Conservation (phyloP, 1,140 invertebrate genomes). For the Mya arenaria region DNA sequence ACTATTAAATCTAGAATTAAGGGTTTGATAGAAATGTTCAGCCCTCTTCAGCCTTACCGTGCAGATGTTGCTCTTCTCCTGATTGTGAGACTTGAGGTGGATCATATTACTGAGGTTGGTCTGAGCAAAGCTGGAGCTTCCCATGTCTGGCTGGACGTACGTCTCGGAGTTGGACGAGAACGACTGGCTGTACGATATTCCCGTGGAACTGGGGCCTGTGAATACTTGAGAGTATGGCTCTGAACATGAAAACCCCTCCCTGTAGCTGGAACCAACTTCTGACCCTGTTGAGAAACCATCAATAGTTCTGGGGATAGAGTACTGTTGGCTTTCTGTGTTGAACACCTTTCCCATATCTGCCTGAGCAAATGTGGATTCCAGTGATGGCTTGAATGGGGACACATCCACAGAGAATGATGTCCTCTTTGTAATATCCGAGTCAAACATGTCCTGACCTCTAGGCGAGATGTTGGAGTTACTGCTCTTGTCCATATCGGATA, state of each 20-base stretch:
- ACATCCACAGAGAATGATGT: conserved; percentile 49
- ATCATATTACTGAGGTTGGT: conserved; percentile 46
- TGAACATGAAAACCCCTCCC: conserved; percentile 29
- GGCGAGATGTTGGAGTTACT: conserved; percentile 62
- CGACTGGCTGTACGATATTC: conserved; percentile 31
- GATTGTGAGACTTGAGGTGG: conserved; percentile 21
- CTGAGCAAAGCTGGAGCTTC: conserved; percentile 16
- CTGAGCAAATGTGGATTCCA: conserved; percentile 25
- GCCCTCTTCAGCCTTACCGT: conserved; percentile 82
- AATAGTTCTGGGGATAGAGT: conserved; percentile 12
- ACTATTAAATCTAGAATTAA: too few species aligned
- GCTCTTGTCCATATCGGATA: conserved; percentile 50
- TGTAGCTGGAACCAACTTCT: conserved; percentile 32
- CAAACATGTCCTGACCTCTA: conserved; percentile 54
- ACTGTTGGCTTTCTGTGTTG: conserved; percentile 17
- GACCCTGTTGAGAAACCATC: conserved; percentile 19
- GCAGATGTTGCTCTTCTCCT: conserved; percentile 86
- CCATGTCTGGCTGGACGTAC: neutral
- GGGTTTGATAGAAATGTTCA: too few species aligned
- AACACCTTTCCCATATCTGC: conserved; percentile 50
- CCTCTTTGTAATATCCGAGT: conserved; percentile 28
- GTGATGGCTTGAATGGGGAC: conserved; percentile 33
- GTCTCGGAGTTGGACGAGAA: conserved; percentile 21
- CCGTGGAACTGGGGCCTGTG: neutral
- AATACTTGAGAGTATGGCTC: conserved; percentile 44